Base-by-base conservation (phyloP, 2,797 vertebrate species). In the Rallus crepitans region DNA sequence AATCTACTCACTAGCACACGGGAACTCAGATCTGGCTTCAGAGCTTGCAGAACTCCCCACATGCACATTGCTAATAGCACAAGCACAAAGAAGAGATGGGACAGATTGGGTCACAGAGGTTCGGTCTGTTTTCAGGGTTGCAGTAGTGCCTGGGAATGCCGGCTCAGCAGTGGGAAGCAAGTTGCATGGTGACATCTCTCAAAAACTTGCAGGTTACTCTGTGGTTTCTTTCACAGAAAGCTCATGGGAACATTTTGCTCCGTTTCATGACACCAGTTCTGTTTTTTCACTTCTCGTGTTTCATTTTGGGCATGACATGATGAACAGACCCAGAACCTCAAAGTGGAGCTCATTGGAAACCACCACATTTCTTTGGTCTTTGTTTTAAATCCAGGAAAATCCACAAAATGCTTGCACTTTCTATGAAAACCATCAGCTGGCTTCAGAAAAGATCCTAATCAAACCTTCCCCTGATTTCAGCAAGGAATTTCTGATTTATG, bases 341-440 rank as follows among this genome's bases (percentile, higher is more conserved):
- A 96, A 92, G 65, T 76, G 69, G 92, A 93, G 93, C 69, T 87
- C 69, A 14, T 20, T 91, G 93, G 57, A 96, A 96, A 94, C 93
- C 95, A 93, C 61, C 12, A 76, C 76, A 90, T 95, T 95, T 95
- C 83, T 93, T 93, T 85, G 72, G 69, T 85, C 76, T 94, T 94
- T 94, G 28, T 93, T 95, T 91, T 86, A 94, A 95, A 88, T 90
- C 92, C 90, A 87, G 89, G 89, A 94, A 96, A 95, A 95, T 92
- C 93, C 96, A 89, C 89, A 94, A 83, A 95, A 87, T 50, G 52
- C 69, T 95, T 4, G 6, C 81, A 84, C 94, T 96, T 95, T 95
- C 89, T 91, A 93, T 71, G 90, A 93, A 95, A 95, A 42, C 13
- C 68, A 45, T 92, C 83, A 78, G 7, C 65, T 93, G 61, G 72